Base-by-base conservation (phyloP, 2,888 invertebrate species). In the Troides helena region DNA sequence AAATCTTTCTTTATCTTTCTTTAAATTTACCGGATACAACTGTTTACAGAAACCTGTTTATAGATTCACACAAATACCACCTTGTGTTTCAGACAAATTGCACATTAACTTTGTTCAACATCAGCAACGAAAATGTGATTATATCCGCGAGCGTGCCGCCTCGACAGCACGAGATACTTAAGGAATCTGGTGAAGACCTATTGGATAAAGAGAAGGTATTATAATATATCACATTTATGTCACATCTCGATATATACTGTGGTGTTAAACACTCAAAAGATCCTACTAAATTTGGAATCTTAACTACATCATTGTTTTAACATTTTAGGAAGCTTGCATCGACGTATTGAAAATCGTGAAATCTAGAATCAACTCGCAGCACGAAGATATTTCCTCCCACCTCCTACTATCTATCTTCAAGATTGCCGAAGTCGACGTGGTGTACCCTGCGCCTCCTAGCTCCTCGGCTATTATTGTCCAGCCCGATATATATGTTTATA, bases 371-470 rank as follows among this genome's bases (percentile, higher is more conserved):
- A 98, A 97, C 92, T 94, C 95, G 63, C 96, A 96, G 80, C 95
- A 97, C 85, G 95, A 96, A 75, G 96, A 97, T 81, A 95, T 98
- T 76, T 96, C 96, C 81, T 97, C 97, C 65, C 97, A 98, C 86
- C 95, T 97, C 72, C 94, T 97, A 56, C 94, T 98, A 71, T 98
- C 98, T 77, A 97, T 98, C 86, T 97, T 98, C 93, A 98, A 98
- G 93, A 96, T 98, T 93, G 97, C 97, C 67, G 97, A 97, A 93
- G 97, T 98, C 67, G 97, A 97, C 88, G 96, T 97, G 66, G 95
- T 97, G 75, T 95, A 97, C 88, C 96, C 97, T 36, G 81, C 91
- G 0, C 95, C 95, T 50, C 93, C 94, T 5, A 94, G 94, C 82
- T 94, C 94, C 60, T 88, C 89, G 62, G 85, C 84, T 65, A 78